Conservation (phyloP, 2,888 invertebrate species). For the Augiades crinisus region DNA sequence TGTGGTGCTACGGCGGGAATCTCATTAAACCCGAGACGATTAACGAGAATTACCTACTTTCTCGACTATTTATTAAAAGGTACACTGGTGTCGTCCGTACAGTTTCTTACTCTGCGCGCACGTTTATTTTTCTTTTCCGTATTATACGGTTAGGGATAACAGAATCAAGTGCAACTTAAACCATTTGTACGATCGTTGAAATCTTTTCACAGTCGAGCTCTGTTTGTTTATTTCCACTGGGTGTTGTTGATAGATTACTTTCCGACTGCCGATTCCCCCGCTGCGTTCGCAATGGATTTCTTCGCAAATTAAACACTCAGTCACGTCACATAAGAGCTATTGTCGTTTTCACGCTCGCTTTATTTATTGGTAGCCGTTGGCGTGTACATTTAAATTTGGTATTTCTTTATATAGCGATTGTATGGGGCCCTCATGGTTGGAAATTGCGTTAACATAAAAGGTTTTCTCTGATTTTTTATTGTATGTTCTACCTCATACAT, state of each 20-base stretch:
- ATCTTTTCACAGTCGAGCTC: constrained; percentile 31
- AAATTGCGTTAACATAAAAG: too few species aligned
- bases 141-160: too few species aligned
- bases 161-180: constrained; percentile 7
- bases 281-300: constrained; percentile 50
- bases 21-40: too few species aligned
- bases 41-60: too few species aligned
- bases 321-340: constrained; percentile 44
- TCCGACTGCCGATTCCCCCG: constrained; percentile 42
- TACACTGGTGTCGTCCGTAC: too few species aligned
- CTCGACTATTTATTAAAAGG: too few species aligned
- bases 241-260: constrained; percentile 63
- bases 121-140: too few species aligned
- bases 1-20: too few species aligned
- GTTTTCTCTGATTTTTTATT: too few species aligned
- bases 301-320: constrained; percentile 51
- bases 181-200: constrained; percentile 6
- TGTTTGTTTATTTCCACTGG: constrained; percentile 60
- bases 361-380: constrained; percentile 29
- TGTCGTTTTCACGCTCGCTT: constrained; percentile 39
- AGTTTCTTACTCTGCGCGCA: too few species aligned
- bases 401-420: neutral
- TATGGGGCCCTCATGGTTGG: neutral
- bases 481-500: too few species aligned
- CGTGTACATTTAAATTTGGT: constrained; percentile 13